Base-by-base conservation (phyloP, 2,888 invertebrate species). In the Drosophila macrospina region DNA sequence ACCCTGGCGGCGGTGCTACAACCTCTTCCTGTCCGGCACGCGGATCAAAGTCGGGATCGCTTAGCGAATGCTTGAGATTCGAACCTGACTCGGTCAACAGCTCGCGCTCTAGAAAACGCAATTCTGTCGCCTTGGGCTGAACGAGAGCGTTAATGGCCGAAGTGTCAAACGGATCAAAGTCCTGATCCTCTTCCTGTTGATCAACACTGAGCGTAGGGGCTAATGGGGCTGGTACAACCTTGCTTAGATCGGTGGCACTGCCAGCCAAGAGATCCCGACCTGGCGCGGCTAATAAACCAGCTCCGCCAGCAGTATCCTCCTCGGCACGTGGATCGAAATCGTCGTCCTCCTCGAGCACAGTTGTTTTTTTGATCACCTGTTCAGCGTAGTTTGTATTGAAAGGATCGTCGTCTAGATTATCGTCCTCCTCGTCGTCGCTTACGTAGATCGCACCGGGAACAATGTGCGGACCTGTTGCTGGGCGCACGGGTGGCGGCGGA, bases 81-180 rank as follows among this genome's bases (percentile, higher is more conserved):
- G 91, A 90, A 41, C 93, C 93, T 11, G 94, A 94, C 1, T 81
- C 74, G 83, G 77, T 72, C 3, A 97, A 93, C 10, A 97, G 91
- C 91, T 97, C 97, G 87, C 95, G 94, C 91, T 97, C 97, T 41
- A 97, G 92, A 80, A 95, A 94, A 90, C 96, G 96, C 2, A 97
- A 90, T 91, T 97, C 97, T 5, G 95, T 94, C 91, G 94, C 95
- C 37, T 96, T 96, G 0, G 97, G 96, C 57, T 95, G 95, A 44
- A 95, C 94, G 34, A 95, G 93, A 55, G 94, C 93, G 82, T 95
- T 94, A 2, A 96, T 94, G 32, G 94, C 94, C 0, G 97, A 96
- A 0, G 97, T 97, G 88, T 97, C 97, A 85, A 98, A 97, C 0
- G 97, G 97, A 92, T 97, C 97, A 56, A 95, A 94, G 84, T 94